Conservation (phyloP, 2,797 vertebrate genomes). For the Gallirallus australis region DNA sequence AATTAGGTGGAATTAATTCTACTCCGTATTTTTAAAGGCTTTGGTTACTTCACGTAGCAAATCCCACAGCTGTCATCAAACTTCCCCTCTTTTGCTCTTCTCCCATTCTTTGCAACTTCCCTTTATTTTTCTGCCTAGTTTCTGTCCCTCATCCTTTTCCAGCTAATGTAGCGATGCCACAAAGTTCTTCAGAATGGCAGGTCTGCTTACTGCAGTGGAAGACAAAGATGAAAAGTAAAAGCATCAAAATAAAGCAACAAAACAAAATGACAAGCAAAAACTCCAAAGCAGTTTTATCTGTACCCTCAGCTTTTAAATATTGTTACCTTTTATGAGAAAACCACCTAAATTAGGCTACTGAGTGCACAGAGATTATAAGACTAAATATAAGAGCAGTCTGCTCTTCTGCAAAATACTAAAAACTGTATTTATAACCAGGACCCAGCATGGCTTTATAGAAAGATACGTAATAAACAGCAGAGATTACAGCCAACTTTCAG, state of each 20-base stretch:
- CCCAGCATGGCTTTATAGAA: background rate
- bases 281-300: background rate
- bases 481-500: background rate
- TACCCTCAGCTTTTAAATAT: background rate
- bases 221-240: constrained; percentile 30
- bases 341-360: background rate
- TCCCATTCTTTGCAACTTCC: background rate
- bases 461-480: background rate
- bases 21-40: background rate
- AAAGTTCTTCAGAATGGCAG: background rate
- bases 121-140: background rate
- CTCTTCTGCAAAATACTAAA: background rate
- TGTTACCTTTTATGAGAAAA: background rate
- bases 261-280: background rate
- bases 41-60: background rate
- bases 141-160: background rate
- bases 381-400: background rate
- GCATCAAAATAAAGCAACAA: constrained; percentile 13
- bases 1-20: background rate
- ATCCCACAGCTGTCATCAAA: background rate
- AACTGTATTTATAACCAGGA: background rate
- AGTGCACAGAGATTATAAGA: background rate
- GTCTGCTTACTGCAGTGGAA: background rate
- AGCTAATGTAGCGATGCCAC: background rate
- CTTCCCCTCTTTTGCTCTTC: background rate